Evolutionary conservation across 2,113 vertebrate species (phyloP), one percentile per base, ranked within the genome.

Genomic region (Myocastor coypus): DNA sequence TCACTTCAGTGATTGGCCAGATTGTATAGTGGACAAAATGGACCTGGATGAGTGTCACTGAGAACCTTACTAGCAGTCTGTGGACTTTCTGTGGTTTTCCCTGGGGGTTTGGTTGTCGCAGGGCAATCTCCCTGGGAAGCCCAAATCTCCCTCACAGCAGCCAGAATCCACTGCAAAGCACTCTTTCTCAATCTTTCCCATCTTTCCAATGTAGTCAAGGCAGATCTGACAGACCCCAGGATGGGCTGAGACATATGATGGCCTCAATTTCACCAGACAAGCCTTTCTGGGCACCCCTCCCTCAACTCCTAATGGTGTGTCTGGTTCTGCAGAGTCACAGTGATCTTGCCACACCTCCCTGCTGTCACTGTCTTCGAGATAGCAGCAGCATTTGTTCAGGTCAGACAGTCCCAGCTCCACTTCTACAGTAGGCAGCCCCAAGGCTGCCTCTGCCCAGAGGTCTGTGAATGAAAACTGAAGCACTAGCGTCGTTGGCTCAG

Each of bases 271-370:
- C 78, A 61, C 69, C 92, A 37, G 80, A 66, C 19, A 59, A 80
- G 19, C 28, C 84, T 84, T 61, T 63, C 42, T 88, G 71, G 57
- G 78, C 30, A 24, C 52, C 28, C 52, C 34, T 87, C 71, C n/a
- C 84, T 78, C 63, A 57, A 66, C 80, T 83, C 46, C 63, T 80
- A 80, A 89, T 28, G 30, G n/a, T 64, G 91, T 57, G 42, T 71
- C 84, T 68, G 71, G 63, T 80, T 92, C 89, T 94, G 37, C 42
- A n/a, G 7, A 42, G 24, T 89, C 89, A 66, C 57, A 40, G 80
- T 14, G n/a, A 14, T 85, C 32, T 37, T 81, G 52, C 61, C 59
- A 59, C 52, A 91, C 50, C 14, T 30, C 83, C 61, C 61, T 77
- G 77, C 69, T 75, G 83, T 40, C 37, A 30, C 42, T 77, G 37